Evolutionary conservation across 2,113 vertebrate species (phyloP), one percentile per base, ranked within the genome.

Genomic region (Gobius niger): DNA sequence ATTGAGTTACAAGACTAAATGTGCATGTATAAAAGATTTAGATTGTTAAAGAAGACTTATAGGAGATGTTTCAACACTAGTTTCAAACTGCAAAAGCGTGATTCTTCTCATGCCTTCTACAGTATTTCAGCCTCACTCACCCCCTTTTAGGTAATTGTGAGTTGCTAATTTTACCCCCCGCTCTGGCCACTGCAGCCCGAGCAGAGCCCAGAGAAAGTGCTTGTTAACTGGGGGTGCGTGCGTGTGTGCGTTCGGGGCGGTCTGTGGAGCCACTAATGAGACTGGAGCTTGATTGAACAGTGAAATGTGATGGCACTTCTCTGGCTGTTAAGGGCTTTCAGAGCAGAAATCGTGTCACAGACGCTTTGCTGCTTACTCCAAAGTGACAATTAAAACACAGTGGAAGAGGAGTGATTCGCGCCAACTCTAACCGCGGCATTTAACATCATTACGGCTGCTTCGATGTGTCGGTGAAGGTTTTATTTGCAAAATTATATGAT

Each of bases 201-300:
- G 34, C 56, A 7, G n/a, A 50, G 69, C 75, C 64, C 76, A 67
- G 68, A 67, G 75, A 68, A 44, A 42, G 44, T 65, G 14, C 82
- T 84, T 69, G 81, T 89, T 89, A 83, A 71, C 46, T 2, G 62
- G 66, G 77, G 73, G 68, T 72, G 52, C 74, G 63, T 69, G 77
- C 65, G 56, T 76, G 57, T 69, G 34, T 56, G 68, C 76, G 62
- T 51, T 78, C n/a, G 13, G 16, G 44, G 57, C 16, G 2, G 54
- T 75, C 65, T 72, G 64, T 10, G 9, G 60, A 63, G 71, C 70
- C 69, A 24, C 66, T 87, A 85, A 85, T 82, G 81, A 85, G 81
- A 59, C 1, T 65, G 73, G 82, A 50, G 77, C 50, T 54, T 81
- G 74, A 86, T 85, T 80, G 87, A 83, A 80, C 82, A 75, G 72